Evolutionary conservation across 2,888 invertebrate genomes (phyloP), one percentile per base, ranked within the genome.

Genomic region (Rhagophthalmus giganteus): DNA sequence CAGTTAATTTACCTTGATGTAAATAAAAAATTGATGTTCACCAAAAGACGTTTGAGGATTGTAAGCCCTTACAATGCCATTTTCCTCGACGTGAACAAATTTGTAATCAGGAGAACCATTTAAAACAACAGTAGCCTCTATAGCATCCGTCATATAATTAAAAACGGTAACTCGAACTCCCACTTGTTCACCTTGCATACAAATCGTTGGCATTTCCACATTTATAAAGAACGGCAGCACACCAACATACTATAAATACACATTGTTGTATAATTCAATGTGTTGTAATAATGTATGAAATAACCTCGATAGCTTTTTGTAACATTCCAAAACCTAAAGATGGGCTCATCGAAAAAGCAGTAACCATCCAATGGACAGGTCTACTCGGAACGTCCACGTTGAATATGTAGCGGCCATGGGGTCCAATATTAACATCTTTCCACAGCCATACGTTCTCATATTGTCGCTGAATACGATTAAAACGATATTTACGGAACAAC

Each of bases 391-490:
- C 92, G 26, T 88, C 87, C 30, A 89, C 78, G 46, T 88, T 90
- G 75, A 94, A 93, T 48, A 94, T 90, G 68, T 81, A 88, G 3
- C 94, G 84, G 0, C 94, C 94, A 74, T 93, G 92, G 11, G 94
- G 92, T 0, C 90, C 94, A 67, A 94, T 92, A 74, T 94, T 94
- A 39, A 92, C 85, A 75, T 95, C 95, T 55, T 87, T 85, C 96
- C 96, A 97, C 41, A 95, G 76, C 96, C 96, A 97, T 47, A 90
- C 89, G 74, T 94, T 94, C 66, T 94, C 93, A 74, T 94, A 96
- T 70, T 94, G 90, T 0, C 95, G 81, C 69, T 90, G 88, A 50
- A 94, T 84, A 51, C 93, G 83, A 75, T 91, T 95, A 73, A 92
- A 92, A 1, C 94, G 82, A 75, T 85, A 84, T 72, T 90, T 89